Conservation (phyloP, 2,113 vertebrate species). For the Uria lomvia region DNA sequence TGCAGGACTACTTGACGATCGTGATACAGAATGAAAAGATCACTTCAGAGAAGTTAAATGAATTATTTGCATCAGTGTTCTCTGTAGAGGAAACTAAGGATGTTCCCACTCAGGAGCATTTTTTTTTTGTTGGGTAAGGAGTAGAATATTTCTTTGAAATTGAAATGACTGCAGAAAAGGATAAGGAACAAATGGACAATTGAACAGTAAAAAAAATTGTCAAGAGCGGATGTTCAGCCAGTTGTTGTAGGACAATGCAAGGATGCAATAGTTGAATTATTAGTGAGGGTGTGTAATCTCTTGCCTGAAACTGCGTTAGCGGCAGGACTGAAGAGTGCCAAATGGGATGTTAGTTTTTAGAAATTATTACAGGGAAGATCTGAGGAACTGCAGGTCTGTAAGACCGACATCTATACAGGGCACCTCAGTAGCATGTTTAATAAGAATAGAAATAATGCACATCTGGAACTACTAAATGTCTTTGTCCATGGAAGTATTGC, state of each 20-base stretch:
- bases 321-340: background rate
- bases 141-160: background rate
- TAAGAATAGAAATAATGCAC: conserved; percentile 3
- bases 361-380: conserved; percentile 14
- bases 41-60: background rate
- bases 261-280: background rate
- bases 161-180: background rate
- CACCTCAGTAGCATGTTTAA: conserved; percentile 14
- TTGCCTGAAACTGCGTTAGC: background rate
- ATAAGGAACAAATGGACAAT: background rate
- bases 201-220: background rate
- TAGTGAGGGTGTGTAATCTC: background rate
- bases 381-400: background rate
- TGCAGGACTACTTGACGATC: background rate
- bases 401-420: background rate
- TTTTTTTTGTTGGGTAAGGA: background rate
- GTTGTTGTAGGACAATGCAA: background rate
- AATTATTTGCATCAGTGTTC: background rate
- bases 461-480: conserved; percentile 30
- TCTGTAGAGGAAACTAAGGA: background rate
- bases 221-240: background rate
- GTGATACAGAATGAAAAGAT: background rate
- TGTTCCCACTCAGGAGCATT: background rate
- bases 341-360: background rate
- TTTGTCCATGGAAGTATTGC: background rate